phyloP scores from a whole-genome alignment of 2,797 vertebrate species.

The Pagetopsis macropterus region DNA sequence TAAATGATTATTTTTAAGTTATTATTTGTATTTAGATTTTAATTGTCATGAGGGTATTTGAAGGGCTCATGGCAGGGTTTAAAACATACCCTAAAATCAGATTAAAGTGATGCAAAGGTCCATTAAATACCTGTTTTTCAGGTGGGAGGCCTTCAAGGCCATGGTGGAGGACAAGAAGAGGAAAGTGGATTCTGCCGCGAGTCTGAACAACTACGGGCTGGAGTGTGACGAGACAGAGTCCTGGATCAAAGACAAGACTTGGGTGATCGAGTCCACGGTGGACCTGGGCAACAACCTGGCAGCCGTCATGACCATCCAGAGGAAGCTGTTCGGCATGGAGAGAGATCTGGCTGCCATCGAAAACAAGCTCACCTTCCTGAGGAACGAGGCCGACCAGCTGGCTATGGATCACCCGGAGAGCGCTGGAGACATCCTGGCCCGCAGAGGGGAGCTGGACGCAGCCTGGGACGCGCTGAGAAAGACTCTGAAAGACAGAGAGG shows the following conservation, averaged over 20 bases:
- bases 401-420: conserved; percentile 87
- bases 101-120: conserved; percentile 1
- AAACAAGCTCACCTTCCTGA: conserved; percentile 85
- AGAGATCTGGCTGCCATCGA: conserved; percentile 90
- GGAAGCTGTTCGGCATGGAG: conserved; percentile 94
- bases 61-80: not conserved
- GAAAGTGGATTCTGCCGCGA: conserved; percentile 89
- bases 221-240: conserved; percentile 93
- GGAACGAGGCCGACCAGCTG: conserved; percentile 85
- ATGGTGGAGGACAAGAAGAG: conserved; percentile 87
- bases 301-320: conserved; percentile 93
- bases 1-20: too few relatives aligned
- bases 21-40: too few relatives aligned
- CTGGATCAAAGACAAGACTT: conserved; percentile 93
- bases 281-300: conserved; percentile 92
- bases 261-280: conserved; percentile 90
- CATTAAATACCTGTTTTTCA: conserved; percentile 60
- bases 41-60: not conserved
- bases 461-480: conserved; percentile 89
- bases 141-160: conserved; percentile 91
- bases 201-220: conserved; percentile 91
- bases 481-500: conserved; percentile 87
- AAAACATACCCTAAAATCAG: not conserved
- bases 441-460: conserved; percentile 71
- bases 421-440: conserved; percentile 81